Base-by-base conservation (phyloP, 2,113 vertebrate genomes). In the Oncorhynchus kisutch region DNA sequence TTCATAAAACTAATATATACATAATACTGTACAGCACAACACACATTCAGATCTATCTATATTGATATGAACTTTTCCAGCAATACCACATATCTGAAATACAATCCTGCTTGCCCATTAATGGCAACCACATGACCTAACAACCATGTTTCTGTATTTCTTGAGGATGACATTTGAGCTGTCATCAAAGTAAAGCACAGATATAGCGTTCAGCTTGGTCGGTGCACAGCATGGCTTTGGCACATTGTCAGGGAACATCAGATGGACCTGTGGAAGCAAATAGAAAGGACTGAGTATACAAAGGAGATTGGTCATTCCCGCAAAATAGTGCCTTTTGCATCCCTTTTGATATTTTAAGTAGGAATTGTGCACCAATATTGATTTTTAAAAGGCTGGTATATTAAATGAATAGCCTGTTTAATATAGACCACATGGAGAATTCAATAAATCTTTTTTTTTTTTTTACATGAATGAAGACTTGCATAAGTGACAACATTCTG, bases 101-200 rank as follows among this genome's bases (percentile, higher is more conserved):
- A 84, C 79, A 84, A 76, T 71, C 79, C 25, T 54, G 29, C 25
- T 31, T 14, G 2, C 12, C 59, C 4, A 73, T 87, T 94, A 99
- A 91, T 99, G 97, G 90, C 98, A 99, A 68, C 98, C 97, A 85
- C 98, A 99, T 39, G 97, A 99, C 76, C 97, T 94, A 25, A 99
- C 98, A 18, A 99, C 98, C 98, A 99, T 99, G 86, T 99, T 99
- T 88, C 98, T 95, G 78, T 99, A 99, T 88, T 99, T 99, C 91
- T 99, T 99, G 89, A 99, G 92, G 91, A 99, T 99, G 72, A 99
- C 98, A 48, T 99, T 99, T 80, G 98, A 99, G 87, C 97, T 99
- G 91, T 99, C 97, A 80, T 99, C 98, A 90, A 99, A 99, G 90
- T 99, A 99, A 66, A 99, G 94, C 66, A 99, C 97, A n/a, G 98